These are phyloP conservation scores for Litoditis marina DNA, from an alignment of 2,888 invertebrate species.

Conservation along the genomic window DNA sequence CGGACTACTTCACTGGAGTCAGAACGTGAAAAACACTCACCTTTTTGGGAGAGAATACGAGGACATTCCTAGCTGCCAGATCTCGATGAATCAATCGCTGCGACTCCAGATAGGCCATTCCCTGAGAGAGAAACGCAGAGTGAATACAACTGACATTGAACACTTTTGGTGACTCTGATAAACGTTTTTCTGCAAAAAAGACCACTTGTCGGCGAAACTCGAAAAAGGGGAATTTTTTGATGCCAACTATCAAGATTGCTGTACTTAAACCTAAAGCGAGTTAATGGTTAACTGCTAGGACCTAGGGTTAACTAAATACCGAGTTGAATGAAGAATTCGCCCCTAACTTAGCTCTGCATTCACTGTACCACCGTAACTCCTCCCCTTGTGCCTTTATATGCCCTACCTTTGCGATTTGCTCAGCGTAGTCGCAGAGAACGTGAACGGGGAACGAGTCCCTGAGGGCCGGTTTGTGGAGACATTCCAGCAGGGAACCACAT, in stretches of 20 bases:
- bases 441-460: constrained; percentile 86
- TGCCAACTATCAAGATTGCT: too few relatives aligned
- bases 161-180: not conserved
- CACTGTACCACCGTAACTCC: not conserved
- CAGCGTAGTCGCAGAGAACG: constrained; percentile 86
- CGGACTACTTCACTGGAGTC: too few relatives aligned
- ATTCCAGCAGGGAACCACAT: constrained; percentile 86
- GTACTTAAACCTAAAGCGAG: too few relatives aligned
- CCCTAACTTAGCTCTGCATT: too few relatives aligned
- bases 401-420: constrained; percentile 34
- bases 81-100: constrained; percentile 95
- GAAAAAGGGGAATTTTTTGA: too few relatives aligned
- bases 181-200: not conserved
- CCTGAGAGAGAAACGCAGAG: constrained; percentile 63
- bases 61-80: constrained; percentile 91
- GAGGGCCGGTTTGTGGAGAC: constrained; percentile 86
- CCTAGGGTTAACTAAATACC: too few relatives aligned
- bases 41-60: constrained; percentile 75
- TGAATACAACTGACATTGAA: not conserved
- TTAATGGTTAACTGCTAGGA: too few relatives aligned
- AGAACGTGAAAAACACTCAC: too few relatives aligned
- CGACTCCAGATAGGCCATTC: constrained; percentile 93
- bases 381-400: too few relatives aligned
- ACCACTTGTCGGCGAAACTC: too few relatives aligned
- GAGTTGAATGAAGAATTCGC: too few relatives aligned